A percentile compares a stretch with the other conserved stretches of the same genome.
Evolutionary conservation across 1,140 invertebrate species (phyloP).

Genomic region (Drosophila tsacasi): DNA sequence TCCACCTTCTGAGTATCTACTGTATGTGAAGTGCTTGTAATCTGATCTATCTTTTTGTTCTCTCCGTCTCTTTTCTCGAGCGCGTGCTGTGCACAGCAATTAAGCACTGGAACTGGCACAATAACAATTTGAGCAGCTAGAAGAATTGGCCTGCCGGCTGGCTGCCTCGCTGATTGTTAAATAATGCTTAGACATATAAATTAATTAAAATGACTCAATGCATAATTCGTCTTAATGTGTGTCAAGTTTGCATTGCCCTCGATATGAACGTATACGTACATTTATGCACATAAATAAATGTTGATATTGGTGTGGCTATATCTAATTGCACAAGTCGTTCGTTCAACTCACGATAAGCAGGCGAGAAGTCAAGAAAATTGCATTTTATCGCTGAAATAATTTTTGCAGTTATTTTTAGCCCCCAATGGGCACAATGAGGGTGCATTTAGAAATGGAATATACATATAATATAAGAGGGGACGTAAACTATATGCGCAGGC

Average conservation of each 20-base stretch:
- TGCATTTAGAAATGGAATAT: slow-evolving; percentile 43
- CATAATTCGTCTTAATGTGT: slow-evolving; percentile 45
- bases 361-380: slow-evolving; percentile 26
- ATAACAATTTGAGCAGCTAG: slow-evolving; percentile 3
- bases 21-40: slow-evolving; percentile 29
- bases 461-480: slow-evolving; percentile 24
- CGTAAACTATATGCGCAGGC: slow-evolving; percentile 7
- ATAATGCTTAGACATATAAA: slow-evolving; percentile 73
- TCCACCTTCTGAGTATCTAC: neutral
- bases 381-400: slow-evolving; percentile 47
- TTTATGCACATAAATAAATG: slow-evolving; percentile 6
- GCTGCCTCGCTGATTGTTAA: slow-evolving; percentile 36
- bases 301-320: slow-evolving; percentile 19
- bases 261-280: slow-evolving; percentile 33
- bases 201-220: slow-evolving; percentile 69
- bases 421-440: slow-evolving; percentile 31
- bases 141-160: slow-evolving; percentile 6
- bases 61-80: neutral
- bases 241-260: slow-evolving; percentile 76
- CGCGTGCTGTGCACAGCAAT: slow-evolving; percentile 64
- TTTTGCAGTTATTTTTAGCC: slow-evolving; percentile 30
- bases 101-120: slow-evolving; percentile 51
- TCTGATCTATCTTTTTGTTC: slow-evolving; percentile 27
- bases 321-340: slow-evolving; percentile 39
- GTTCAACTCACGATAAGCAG: slow-evolving; percentile 48